Evolutionary conservation across 1,140 invertebrate genomes (phyloP).

Genomic region (Hyphantria cunea): DNA sequence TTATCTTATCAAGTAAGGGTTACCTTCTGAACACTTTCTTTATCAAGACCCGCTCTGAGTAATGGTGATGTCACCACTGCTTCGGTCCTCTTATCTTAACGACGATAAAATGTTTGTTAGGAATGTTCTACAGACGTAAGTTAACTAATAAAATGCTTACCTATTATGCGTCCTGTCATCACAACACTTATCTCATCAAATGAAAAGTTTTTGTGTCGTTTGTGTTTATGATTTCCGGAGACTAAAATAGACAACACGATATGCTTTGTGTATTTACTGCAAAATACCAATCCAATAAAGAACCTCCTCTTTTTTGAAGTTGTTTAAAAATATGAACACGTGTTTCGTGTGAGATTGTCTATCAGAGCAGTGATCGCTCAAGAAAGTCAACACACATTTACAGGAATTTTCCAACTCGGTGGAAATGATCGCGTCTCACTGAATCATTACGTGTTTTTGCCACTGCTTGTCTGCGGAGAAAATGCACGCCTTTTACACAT

Average conservation of each 20-base stretch:
- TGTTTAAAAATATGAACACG: constrained; percentile 40
- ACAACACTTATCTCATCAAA: constrained; percentile 23
- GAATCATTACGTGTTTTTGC: constrained; percentile 72
- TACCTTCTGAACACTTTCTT: constrained; percentile 70
- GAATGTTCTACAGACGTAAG: constrained; percentile 56
- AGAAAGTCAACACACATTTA: constrained; percentile 73
- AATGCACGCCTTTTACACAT: constrained; percentile 44
- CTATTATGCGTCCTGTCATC: constrained; percentile 29
- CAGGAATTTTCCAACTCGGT: constrained; percentile 78
- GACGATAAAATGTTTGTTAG: constrained; percentile 67
- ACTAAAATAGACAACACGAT: constrained; percentile 11
- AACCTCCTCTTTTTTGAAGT: too few species aligned
- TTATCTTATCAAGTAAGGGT: constrained; percentile 68
- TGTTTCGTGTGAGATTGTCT: constrained; percentile 61
- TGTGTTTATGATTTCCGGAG: constrained; percentile 7
- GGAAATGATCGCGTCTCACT: constrained; percentile 70
- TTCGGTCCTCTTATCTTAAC: constrained; percentile 70
- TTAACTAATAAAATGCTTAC: constrained; percentile 31
- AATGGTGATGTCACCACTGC: constrained; percentile 70
- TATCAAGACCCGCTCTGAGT: constrained; percentile 59
- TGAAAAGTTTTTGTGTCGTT: constrained; percentile 17
- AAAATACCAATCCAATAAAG: too few species aligned
- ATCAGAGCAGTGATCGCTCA: constrained; percentile 51
- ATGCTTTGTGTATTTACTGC: constrained; percentile 32
- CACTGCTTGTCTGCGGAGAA: constrained; percentile 51